Base-by-base conservation (phyloP, 2,797 vertebrate genomes). In the Neosilurus hyrtlii region DNA sequence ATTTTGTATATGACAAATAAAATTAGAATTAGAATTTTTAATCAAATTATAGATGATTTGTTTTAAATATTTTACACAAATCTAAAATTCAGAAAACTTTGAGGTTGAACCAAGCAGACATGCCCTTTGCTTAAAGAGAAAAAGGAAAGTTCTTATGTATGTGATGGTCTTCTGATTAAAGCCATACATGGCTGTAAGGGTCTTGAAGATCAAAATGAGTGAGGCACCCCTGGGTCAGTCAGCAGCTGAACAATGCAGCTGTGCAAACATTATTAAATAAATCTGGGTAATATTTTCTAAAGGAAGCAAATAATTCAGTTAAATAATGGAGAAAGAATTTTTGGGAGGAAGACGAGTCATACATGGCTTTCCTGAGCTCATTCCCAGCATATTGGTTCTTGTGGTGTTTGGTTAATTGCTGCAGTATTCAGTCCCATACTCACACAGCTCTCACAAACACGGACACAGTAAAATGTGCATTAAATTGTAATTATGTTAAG, bases 191-290 rank as follows among this genome's bases (percentile, higher is more conserved):
- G 89, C 88, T 89, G 90, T 84, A 86, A 84, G 24, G 68, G 87
- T 84, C 84, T 75, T 15, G 56, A 88, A 89, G 86, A 93, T 92
- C 91, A 89, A 86, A 90, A 83, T 86, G 88, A 90, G 90, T 84
- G n/a, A 89, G 87, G 86, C 90, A 88, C 81, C 78, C 54, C 65
- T 57, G 83, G 79, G 88, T 89, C 91, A 86, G 88, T 87, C 89
- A 89, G 86, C 88, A 88, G 87, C 87, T 88, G 85, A 91, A 88
- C 87, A 18, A 77, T 88, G 88, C 93, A 94, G 93, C 94, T 95
- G 93, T 91, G 86, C 84, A 94, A 95, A 95, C 91, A 94, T 88
- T 88, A 91, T 92, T 92, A 89, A 91, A 91, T 89, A 94, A 94
- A 93, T 88, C 85, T 80, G 83, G 83, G 84, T 88, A 90, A 90